Base-by-base conservation (phyloP, 1,140 invertebrate genomes). In the Solenopsis fugax region DNA sequence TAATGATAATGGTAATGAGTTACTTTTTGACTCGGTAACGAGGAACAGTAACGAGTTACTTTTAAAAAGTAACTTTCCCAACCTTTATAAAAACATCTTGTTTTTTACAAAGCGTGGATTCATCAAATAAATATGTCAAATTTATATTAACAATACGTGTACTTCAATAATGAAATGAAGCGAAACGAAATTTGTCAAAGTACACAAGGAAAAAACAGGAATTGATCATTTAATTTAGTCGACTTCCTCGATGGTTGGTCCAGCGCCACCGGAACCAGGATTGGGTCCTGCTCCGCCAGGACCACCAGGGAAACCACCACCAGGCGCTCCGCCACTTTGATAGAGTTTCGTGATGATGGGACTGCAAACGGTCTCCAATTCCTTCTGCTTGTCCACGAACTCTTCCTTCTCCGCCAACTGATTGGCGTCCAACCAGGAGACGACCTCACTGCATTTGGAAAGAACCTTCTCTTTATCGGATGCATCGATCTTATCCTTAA, bases 361-460 rank as follows among this genome's bases (percentile, higher is more conserved):
- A 93, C 97, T 98, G 96, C 98, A 98, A 52, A 98, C 95, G 29
- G 95, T 95, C 94, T 98, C 98, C 91, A 98, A 93, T 94, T 98
- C 98, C 94, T 99, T 98, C 94, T 98, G 98, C 92, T 98, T 98
- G 94, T 98, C 97, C 92, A 98, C 97, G 91, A 98, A 99, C 94
- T 99, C 98, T 94, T 99, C 98, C 94, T 99, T 99, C 76, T 99
- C 98, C 48, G 97, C 98, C 86, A 98, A 95, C 94, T 99, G 98
- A 95, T 99, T 99, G 34, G 97, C 96, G 95, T 99, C 98, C 81
- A 99, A 96, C 99, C 99, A 99, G 87, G 97, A 97, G 93, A 99
- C 98, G 72, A 98, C 97, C 89, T 99, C 98, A 91, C 98, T 98
- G 95, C 98, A 99, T 93, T 99, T 99, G 92, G 99, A 97, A 81